A percentile compares a stretch with the other conserved stretches of the same genome.
Evolutionary conservation across 2,797 vertebrate species (phyloP).

Genomic region (Anas bahamensis): DNA sequence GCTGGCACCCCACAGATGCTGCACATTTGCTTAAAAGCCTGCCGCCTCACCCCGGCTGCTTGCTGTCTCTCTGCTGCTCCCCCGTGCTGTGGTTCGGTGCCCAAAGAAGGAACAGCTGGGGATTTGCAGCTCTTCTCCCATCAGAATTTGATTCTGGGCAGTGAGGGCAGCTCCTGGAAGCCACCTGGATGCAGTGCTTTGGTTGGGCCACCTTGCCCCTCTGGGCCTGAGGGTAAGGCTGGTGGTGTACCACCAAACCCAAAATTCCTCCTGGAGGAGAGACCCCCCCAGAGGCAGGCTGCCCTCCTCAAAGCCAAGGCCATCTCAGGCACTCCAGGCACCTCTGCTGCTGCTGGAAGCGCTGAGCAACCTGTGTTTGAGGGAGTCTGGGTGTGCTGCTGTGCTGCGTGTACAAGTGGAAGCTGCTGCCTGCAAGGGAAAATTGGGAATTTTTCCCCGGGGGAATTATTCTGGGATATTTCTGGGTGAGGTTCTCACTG

Average conservation of each 20-base stretch:
- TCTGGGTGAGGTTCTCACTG: not conserved
- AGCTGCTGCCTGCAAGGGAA: not conserved
- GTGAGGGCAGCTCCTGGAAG: not conserved
- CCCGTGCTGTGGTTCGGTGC: no score
- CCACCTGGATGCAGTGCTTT: not conserved
- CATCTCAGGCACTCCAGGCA: not conserved
- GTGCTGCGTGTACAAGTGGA: not conserved
- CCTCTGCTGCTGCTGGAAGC: not conserved
- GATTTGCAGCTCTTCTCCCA: not conserved
- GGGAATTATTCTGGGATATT: not conserved
- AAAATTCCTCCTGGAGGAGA: not conserved
- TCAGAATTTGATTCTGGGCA: not conserved
- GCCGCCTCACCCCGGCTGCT: not conserved
- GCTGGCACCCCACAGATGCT: not conserved
- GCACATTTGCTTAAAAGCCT: not conserved
- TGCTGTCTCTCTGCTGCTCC: not conserved
- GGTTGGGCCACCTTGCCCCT: not conserved
- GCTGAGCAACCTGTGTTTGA: not conserved
- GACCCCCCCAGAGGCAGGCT: not conserved
- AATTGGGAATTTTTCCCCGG: not conserved
- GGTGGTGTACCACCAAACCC: rapidly evolving
- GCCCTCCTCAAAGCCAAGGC: not conserved
- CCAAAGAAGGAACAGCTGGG: not conserved
- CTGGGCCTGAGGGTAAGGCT: not conserved
- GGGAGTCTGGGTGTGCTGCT: not conserved